These are phyloP conservation scores for Holcopasites calliopsidis DNA, from an alignment of 1,140 invertebrate species.

Conservation along the genomic window DNA sequence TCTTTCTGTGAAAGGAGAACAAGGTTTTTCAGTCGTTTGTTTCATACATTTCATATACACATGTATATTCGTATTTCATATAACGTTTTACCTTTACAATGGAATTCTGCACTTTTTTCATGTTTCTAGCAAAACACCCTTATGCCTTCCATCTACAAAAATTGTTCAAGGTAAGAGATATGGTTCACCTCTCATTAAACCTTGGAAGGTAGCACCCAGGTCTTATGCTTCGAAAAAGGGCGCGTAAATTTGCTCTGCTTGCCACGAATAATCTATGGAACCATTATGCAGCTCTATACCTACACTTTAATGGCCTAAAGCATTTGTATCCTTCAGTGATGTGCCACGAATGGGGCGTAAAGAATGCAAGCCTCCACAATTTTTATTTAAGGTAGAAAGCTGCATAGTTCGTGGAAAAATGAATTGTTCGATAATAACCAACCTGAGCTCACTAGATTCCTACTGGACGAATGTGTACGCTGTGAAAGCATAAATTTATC, in stretches of 20 bases:
- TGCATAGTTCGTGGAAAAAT: background rate
- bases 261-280: conserved; percentile 15
- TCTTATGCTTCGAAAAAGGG: too few species aligned
- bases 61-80: too few species aligned
- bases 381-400: background rate
- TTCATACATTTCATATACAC: too few species aligned
- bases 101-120: too few species aligned
- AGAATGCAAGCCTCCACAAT: background rate
- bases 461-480: too few species aligned
- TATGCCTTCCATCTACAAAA: too few species aligned
- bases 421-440: background rate
- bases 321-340: conserved; percentile 26
- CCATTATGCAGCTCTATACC: conserved; percentile 1
- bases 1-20: too few species aligned
- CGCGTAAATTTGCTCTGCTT: conserved; percentile 9
- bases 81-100: too few species aligned
- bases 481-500: too few species aligned
- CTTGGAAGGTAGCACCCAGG: background rate
- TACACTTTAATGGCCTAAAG: conserved; percentile 22
- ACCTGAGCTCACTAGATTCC: background rate
- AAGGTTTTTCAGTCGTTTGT: too few species aligned
- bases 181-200: background rate
- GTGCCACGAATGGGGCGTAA: conserved; percentile 2
- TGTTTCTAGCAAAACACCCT: too few species aligned
- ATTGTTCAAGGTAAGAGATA: background rate